Conservation (phyloP, 2,113 vertebrate genomes). For the Fulica atra region DNA sequence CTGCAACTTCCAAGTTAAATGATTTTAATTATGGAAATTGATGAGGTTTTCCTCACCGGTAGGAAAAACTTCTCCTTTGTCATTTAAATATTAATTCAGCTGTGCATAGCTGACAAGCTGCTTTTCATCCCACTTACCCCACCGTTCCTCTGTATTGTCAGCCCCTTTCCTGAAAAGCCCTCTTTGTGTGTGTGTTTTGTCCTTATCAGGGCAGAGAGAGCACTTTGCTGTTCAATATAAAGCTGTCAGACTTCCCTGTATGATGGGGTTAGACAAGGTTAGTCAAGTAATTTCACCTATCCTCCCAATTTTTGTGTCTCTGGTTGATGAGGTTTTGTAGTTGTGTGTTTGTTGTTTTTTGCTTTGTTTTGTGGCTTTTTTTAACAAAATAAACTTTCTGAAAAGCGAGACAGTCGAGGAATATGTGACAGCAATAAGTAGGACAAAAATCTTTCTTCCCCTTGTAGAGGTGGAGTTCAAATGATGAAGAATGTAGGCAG, state of each 20-base stretch:
- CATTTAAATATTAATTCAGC: not conserved
- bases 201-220: not conserved
- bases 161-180: not conserved
- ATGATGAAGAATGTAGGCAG: not conserved
- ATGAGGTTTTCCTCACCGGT: not conserved
- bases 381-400: not conserved
- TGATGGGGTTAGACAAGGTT: not conserved
- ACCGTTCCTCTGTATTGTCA: not conserved
- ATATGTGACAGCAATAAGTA: not conserved
- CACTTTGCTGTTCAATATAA: not conserved
- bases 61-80: not conserved
- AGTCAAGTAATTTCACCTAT: not conserved
- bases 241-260: not conserved
- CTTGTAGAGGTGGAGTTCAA: not conserved
- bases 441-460: not conserved
- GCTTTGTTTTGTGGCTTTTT: not conserved
- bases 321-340: not conserved
- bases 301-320: not conserved
- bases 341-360: too few relatives aligned
- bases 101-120: not conserved
- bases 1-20: not conserved
- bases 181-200: not conserved
- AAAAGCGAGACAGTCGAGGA: not conserved
- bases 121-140: not conserved
- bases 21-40: not conserved